phyloP scores from a whole-genome alignment of 2,113 vertebrate species.

The Ifrita kowaldi region DNA sequence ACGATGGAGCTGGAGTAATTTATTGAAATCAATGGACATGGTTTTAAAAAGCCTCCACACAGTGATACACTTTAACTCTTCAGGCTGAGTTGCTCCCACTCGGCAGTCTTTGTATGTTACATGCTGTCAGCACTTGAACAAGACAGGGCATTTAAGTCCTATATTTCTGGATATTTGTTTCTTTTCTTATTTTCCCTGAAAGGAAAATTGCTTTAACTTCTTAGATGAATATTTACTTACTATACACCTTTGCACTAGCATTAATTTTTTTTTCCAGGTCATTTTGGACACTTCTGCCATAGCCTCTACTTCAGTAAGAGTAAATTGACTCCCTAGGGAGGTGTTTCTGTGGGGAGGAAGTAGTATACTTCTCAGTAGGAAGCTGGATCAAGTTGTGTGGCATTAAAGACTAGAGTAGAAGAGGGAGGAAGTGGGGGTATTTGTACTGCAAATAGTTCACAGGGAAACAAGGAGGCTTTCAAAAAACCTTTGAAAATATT shows the following conservation, averaged over 20 bases:
- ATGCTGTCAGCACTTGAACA: neutral
- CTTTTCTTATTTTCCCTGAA: neutral
- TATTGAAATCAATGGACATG: conserved; percentile 4
- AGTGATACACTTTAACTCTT: conserved; percentile 2
- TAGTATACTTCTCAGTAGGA: neutral
- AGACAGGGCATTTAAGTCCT: neutral
- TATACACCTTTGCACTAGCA: neutral
- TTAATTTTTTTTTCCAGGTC: neutral
- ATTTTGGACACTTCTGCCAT: neutral
- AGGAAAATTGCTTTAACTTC: neutral
- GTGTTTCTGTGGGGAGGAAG: neutral
- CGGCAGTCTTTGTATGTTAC: neutral
- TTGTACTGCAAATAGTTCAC: neutral
- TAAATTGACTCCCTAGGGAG: neutral
- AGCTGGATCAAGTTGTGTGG: neutral
- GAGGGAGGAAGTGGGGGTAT: neutral
- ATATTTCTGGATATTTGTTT: neutral
- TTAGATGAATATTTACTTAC: neutral
- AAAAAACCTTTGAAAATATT: neutral
- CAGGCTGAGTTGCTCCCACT: neutral
- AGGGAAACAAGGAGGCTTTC: neutral
- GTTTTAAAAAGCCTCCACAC: neutral
- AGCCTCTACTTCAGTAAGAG: neutral
- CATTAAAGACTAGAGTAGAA: neutral
- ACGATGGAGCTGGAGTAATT: neutral